Evolutionary conservation across 2,797 vertebrate species (phyloP).

Genomic region (Denticeps clupeoides): DNA sequence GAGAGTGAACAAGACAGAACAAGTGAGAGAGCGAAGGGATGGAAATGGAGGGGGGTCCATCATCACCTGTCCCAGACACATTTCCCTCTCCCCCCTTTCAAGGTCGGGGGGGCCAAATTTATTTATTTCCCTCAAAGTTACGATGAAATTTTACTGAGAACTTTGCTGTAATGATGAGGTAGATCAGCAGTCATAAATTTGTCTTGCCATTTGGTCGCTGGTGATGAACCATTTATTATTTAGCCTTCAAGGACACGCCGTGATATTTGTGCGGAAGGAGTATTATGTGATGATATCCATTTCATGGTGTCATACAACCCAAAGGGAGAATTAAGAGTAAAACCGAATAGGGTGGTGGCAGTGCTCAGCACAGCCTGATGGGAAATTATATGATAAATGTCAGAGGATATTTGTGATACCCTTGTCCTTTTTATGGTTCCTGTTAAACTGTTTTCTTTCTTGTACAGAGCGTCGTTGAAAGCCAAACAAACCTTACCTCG

Average conservation of each 20-base stretch:
- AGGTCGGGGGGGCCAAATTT: constrained; percentile 70
- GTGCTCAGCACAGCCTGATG: constrained; percentile 43
- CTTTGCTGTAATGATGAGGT: constrained; percentile 64
- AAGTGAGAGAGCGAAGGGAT: constrained; percentile 29
- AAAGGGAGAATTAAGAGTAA: constrained; percentile 60
- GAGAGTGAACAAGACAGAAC: constrained; percentile 23
- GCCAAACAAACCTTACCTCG: too few relatives aligned
- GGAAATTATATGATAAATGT: constrained; percentile 57
- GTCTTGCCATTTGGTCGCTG: constrained; percentile 58
- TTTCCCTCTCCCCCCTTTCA: constrained; percentile 38
- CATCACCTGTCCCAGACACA: constrained; percentile 35
- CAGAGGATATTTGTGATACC: constrained; percentile 54
- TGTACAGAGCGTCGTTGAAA: too few relatives aligned
- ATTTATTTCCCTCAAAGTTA: constrained; percentile 70
- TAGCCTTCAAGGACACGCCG: constrained; percentile 62
- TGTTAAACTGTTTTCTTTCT: constrained; percentile 33
- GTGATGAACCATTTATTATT: constrained; percentile 68
- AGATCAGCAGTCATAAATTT: constrained; percentile 65
- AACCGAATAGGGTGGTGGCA: constrained; percentile 32
- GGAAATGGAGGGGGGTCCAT: constrained; percentile 45
- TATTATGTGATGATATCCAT: constrained; percentile 61
- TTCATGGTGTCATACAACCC: constrained; percentile 60
- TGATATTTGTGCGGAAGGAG: constrained; percentile 59
- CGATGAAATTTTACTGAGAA: constrained; percentile 71
- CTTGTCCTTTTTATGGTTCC: constrained; percentile 48